phyloP scores from a whole-genome alignment of 1,140 invertebrate genomes.

The silkworm (Bombyx mori) region ASM3026992v2 NC_085131.1:8615001-8615500 shows the following conservation, averaged over 20 bases:
- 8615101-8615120: conserved; percentile 59
- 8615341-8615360: conserved; percentile 97
- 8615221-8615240: conserved; percentile 93
- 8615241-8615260: conserved; percentile 89
- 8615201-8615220: conserved; percentile 92
- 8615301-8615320: conserved; percentile 91
- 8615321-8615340: conserved; percentile 96
- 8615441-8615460: conserved; percentile 48
- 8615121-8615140: conserved; percentile 18
- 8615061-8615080: conserved; percentile 55
- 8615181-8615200: conserved; percentile 86
- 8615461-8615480: conserved; percentile 72
- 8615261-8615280: conserved; percentile 91
- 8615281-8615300: conserved; percentile 98
- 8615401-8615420: conserved; percentile 94
- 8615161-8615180: conserved; percentile 89
- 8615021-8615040: conserved; percentile 35
- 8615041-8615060: conserved; percentile 44
- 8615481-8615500: conserved; percentile 82
- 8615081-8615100: conserved; percentile 49
- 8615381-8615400: conserved; percentile 93
- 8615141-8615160: background rate
- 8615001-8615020: conserved; percentile 24
- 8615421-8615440: conserved; percentile 82
- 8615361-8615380: conserved; percentile 93